Base-by-base conservation (phyloP, 2,888 invertebrate species). In the Cistogaster globosa region DNA sequence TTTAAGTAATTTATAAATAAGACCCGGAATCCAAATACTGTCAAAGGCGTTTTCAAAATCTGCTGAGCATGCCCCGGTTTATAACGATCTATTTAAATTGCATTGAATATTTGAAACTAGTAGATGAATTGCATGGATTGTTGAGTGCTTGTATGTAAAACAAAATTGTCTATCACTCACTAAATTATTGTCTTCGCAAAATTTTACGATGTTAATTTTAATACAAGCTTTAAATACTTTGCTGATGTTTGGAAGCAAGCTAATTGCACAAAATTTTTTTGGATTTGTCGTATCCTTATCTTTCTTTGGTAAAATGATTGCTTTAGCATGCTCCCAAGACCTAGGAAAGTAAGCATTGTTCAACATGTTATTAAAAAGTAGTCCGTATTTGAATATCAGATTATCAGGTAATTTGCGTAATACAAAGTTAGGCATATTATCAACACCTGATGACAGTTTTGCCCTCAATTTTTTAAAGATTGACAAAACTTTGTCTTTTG, bases 311-410 rank as follows among this genome's bases (percentile, higher is more conserved):
- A 72, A 22, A 42, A 72, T 16, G 8, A 65, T 16, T n/a, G 65
- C 32, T 26, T 26, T 26, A 26, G 26, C 26, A 26, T 26, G 26
- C 26, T 26, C 4, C 26, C 26, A 80, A 16, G 55, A 14, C 42
- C 45, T 7, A 4, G 72, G 67, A 51, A 80, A 75, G n/a, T 81
- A 74, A n/a, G 72, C n/a, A 22, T 58, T 58, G 12, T 58, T 42
- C 14, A 58, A 22, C 58, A 71, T 71, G 42, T 71, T 71, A 42
- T 58, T 71, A 22, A 71, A 58, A 26, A 71, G 42, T 14, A 20
- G 38, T 42, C 48, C 12, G 18, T 72, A 58, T 72, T 58, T 26
- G 38, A 14, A 7, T 9, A 55, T 71, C 22, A 71, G 18, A 26
- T 26, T 26, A 26, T 26, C 26, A 26, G 26, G 26, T 4, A 26